Percentiles rank a stretch among this genome's conserved stretches.
Evolutionary conservation across 2,888 invertebrate genomes (phyloP).

Genomic region (Gastracanthus pulcherrimus): DNA sequence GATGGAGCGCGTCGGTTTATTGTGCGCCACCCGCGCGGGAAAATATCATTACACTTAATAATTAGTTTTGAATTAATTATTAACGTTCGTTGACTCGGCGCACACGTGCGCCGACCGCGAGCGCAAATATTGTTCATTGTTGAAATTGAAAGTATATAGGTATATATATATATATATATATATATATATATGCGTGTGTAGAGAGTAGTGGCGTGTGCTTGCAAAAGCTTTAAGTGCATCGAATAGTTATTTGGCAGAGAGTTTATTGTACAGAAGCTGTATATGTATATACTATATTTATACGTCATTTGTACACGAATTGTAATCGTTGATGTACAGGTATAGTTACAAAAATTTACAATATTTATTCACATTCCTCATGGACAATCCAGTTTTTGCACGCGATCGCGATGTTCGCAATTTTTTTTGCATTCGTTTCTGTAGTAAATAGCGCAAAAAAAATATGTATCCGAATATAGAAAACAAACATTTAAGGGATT

Average conservation of each 20-base stretch:
- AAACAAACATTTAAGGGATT: too few species aligned
- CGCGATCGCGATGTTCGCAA: neutral
- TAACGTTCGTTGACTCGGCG: neutral
- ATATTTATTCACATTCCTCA: constrained; percentile 5
- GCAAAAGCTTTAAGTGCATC: constrained; percentile 17
- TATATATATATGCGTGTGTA: neutral
- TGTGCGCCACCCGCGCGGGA: too few species aligned
- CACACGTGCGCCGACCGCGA: neutral
- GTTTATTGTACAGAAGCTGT: constrained; percentile 38
- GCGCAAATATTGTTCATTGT: neutral
- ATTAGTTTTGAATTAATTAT: constrained; percentile 29
- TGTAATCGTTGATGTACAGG: neutral
- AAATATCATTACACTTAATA: constrained; percentile 28
- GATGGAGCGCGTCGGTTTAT: neutral
- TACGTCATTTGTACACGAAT: neutral
- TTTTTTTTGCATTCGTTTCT: too few species aligned
- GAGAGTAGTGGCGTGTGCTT: neutral
- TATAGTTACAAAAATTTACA: constrained; percentile 36
- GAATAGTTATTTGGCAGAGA: neutral
- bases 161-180: neutral
- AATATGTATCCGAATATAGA: too few species aligned
- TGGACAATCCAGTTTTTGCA: constrained; percentile 32
- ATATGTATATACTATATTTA: constrained; percentile 45
- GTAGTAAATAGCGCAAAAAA: too few species aligned
- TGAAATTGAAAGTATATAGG: neutral